Evolutionary conservation across 2,113 vertebrate species (phyloP).

Genomic region (Scortum barcoo): DNA sequence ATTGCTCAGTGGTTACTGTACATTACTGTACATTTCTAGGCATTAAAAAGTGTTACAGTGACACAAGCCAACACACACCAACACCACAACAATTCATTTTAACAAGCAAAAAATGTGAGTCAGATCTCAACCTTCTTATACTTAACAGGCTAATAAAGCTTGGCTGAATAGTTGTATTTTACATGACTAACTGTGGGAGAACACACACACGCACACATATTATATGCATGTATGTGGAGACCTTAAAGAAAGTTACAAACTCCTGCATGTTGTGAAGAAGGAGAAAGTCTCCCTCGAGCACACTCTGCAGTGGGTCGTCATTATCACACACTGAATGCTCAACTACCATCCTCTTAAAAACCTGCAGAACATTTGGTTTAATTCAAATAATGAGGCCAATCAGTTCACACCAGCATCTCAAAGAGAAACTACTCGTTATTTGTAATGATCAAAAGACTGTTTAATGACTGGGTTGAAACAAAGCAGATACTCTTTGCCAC

Average conservation of each 20-base stretch:
- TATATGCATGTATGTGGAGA: not conserved
- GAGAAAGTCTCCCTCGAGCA: conserved; percentile 29
- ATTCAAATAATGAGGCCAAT: conserved; percentile 69
- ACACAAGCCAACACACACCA: conserved; percentile 6
- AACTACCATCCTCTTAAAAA: conserved; percentile 50
- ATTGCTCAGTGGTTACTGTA: conserved; percentile 22
- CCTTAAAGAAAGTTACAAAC: not conserved
- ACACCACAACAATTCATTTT: conserved; percentile 10
- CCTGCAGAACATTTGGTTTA: conserved; percentile 58
- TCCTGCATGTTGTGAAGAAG: not conserved
- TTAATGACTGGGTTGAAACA: conserved; percentile 50
- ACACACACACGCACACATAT: no score
- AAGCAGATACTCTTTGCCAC: conserved; percentile 28
- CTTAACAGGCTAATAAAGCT: not conserved
- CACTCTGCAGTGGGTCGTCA: conserved; percentile 47
- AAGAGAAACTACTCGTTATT: conserved; percentile 49
- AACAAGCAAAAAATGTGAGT: conserved; percentile 5
- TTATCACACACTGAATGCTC: conserved; percentile 57
- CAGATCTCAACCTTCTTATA: not conserved
- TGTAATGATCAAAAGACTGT: conserved; percentile 60
- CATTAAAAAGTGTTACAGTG: conserved; percentile 8
- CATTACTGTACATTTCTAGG: conserved; percentile 18
- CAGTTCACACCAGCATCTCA: conserved; percentile 51
- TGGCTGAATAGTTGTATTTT: not conserved
- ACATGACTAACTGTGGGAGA: not conserved